Evolutionary conservation across 2,113 vertebrate genomes (phyloP).

Genomic region (Clarias gariepinus): DNA sequence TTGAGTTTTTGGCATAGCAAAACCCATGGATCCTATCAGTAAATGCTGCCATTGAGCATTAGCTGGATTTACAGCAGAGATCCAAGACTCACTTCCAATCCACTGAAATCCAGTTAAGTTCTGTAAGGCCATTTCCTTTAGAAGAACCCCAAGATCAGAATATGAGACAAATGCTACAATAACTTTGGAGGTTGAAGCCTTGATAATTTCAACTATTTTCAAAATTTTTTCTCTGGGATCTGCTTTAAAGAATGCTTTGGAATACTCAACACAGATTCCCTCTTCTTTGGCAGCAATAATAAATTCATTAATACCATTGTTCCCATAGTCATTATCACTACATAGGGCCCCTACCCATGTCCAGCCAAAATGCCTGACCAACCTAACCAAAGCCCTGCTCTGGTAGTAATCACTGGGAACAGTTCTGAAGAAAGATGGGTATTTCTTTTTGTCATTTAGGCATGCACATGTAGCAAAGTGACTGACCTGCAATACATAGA

Average conservation of each 20-base stretch:
- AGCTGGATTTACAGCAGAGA: conserved; percentile 49
- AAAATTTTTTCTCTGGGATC: too few species aligned
- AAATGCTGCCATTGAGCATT: conserved; percentile 48
- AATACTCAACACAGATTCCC: too few species aligned
- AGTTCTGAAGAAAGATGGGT: conserved; percentile 31
- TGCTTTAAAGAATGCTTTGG: too few species aligned
- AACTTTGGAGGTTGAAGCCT: too few species aligned
- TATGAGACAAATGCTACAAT: conserved; percentile 64
- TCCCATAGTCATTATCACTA: too few species aligned
- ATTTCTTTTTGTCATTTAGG: conserved; percentile 34
- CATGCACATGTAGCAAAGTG: conserved; percentile 38
- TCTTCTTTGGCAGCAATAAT: too few species aligned
- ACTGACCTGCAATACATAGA: conserved; percentile 10
- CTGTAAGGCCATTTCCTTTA: conserved; percentile 53
- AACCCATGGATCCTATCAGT: conserved; percentile 60
- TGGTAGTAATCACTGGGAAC: too few species aligned
- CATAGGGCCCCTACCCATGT: too few species aligned
- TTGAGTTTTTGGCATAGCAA: conserved; percentile 57
- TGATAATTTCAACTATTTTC: too few species aligned
- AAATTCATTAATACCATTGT: too few species aligned
- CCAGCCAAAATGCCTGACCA: too few species aligned
- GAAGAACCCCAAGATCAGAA: conserved; percentile 57
- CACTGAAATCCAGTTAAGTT: conserved; percentile 2
- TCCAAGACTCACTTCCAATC: conserved; percentile 29
- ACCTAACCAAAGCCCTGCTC: too few species aligned